phyloP scores from a whole-genome alignment of 2,888 invertebrate genomes.

The Argynnis bischoffii region DNA sequence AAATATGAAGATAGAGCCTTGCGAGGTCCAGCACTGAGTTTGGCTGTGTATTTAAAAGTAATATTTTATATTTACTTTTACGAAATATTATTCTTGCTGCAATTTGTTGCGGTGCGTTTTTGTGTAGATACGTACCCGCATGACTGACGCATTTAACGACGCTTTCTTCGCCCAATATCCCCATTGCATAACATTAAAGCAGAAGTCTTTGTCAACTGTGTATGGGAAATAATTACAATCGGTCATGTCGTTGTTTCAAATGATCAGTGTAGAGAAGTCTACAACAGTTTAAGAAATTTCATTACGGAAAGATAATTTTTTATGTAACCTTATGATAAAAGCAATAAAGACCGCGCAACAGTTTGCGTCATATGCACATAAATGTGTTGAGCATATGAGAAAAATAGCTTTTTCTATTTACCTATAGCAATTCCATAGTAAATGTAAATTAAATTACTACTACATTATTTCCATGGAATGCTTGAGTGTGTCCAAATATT shows the following conservation, averaged over 20 bases:
- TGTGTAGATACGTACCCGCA: constrained; percentile 37
- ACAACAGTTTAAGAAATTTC: constrained; percentile 15
- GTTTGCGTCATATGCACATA: constrained; percentile 35
- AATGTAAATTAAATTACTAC: too few species aligned
- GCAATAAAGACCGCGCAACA: constrained; percentile 36
- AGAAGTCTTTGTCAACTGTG: constrained; percentile 14
- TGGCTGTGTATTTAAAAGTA: constrained; percentile 4
- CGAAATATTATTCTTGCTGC: constrained; percentile 31
- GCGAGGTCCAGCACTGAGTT: constrained; percentile 1
- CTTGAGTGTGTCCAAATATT: too few species aligned
- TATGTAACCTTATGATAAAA: constrained; percentile 35
- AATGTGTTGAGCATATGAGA: constrained; percentile 35
- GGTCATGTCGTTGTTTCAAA: constrained; percentile 19
- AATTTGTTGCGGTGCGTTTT: constrained; percentile 30
- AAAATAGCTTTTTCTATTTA: constrained; percentile 28
- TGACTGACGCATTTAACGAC: constrained; percentile 43
- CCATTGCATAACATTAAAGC: constrained; percentile 47
- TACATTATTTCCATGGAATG: too few species aligned
- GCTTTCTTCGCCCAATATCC: constrained; percentile 57
- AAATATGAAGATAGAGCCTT: neutral
- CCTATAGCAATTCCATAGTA: constrained; percentile 1
- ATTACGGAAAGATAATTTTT: constrained; percentile 24
- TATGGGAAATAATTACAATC: constrained; percentile 25
- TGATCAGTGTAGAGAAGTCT: constrained; percentile 8
- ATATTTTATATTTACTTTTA: constrained; percentile 29